Percentiles rank a stretch among this genome's conserved stretches.
Conservation (phyloP, 2,888 invertebrate genomes). For the Entomobrya multifasciata region DNA sequence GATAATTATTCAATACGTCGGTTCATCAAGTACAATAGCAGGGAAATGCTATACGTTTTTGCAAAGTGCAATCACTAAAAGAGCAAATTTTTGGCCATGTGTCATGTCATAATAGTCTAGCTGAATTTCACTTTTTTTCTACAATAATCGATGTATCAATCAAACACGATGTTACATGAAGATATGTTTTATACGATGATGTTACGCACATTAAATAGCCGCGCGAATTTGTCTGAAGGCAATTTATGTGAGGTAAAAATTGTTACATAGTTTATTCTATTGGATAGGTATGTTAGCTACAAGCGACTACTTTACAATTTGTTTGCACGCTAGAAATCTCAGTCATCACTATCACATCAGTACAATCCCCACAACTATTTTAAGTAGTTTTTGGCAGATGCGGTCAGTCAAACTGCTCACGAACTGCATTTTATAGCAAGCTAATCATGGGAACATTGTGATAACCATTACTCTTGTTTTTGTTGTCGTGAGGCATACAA, state of each 20-base stretch:
- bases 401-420: slow-evolving; percentile 7
- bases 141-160: not conserved
- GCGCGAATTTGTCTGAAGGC: not conserved
- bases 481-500: too few relatives aligned
- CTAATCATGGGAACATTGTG: not conserved
- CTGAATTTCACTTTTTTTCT: slow-evolving; percentile 54
- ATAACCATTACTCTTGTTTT: too few relatives aligned
- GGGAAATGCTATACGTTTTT: too few relatives aligned
- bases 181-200: not conserved
- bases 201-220: slow-evolving; percentile 18
- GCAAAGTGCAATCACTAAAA: slow-evolving; percentile 12
- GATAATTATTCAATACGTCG: slow-evolving; percentile 17
- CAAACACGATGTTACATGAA: not conserved
- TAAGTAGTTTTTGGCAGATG: slow-evolving; percentile 5
- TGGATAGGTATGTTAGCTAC: not conserved
- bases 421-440: not conserved
- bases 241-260: not conserved
- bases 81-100: slow-evolving; percentile 36
- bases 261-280: not conserved
- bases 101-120: slow-evolving; percentile 16
- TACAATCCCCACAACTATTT: not conserved
- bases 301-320: not conserved
- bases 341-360: not conserved
- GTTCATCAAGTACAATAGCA: slow-evolving; percentile 15
- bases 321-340: not conserved